Percentiles rank a stretch among this genome's conserved stretches.
phyloP scores from a whole-genome alignment of 2,797 vertebrate species.

The Corythornis leucogaster region DNA sequence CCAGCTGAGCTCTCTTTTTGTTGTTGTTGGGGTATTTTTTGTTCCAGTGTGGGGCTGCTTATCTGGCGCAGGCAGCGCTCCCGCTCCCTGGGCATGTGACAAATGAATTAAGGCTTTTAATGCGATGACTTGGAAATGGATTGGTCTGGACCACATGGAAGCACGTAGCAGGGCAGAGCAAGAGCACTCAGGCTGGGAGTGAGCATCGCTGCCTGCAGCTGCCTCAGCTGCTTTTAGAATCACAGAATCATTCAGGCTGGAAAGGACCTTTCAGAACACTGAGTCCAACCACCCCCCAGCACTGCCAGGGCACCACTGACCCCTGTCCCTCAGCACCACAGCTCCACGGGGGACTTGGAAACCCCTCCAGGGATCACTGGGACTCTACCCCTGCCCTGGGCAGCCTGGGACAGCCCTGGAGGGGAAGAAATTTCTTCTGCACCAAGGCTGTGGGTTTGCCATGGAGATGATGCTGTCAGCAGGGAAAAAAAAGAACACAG shows the following conservation, averaged over 20 bases:
- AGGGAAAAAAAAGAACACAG: not conserved
- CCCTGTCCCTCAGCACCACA: not conserved
- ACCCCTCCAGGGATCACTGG: not conserved
- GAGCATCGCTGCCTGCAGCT: rapidly evolving
- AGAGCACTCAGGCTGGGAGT: not conserved
- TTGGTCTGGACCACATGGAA: not conserved
- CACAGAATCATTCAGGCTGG: not conserved
- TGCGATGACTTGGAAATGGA: not conserved
- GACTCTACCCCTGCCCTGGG: not conserved
- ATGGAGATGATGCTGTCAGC: rapidly evolving
- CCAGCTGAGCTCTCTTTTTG: not conserved
- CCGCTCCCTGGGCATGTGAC: not conserved
- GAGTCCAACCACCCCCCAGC: not conserved
- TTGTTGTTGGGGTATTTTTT: too few relatives aligned
- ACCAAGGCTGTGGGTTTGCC: not conserved
- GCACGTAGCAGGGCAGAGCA: not conserved
- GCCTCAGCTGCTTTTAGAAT: not conserved
- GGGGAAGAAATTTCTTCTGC: not conserved
- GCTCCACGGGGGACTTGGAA: not conserved
- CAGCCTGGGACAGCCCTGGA: not conserved
- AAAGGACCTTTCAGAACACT: not conserved
- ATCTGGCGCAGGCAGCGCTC: not conserved
- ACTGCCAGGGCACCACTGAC: not conserved
- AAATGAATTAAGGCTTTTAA: not conserved
- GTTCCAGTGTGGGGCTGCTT: not conserved